A percentile compares a stretch with the other conserved stretches of the same genome.
Conservation (phyloP, 2,113 vertebrate genomes). For the Butastur rufipennis region DNA sequence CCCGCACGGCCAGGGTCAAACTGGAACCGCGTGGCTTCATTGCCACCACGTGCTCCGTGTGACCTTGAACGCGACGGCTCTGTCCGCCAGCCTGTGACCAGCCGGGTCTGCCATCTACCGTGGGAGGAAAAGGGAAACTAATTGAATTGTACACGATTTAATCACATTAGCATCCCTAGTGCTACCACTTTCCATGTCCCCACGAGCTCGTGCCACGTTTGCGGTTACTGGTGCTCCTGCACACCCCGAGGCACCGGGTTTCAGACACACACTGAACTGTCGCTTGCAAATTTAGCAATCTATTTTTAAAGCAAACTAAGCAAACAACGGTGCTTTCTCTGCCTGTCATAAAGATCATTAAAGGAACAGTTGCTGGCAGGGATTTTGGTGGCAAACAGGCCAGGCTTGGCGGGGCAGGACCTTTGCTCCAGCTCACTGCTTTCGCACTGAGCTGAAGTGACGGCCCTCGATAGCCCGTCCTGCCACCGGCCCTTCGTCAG, state of each 20-base stretch:
- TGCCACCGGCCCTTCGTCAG: neutral
- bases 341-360: constrained; percentile 31
- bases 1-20: neutral
- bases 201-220: neutral
- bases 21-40: neutral
- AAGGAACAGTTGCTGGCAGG: neutral
- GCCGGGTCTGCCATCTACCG: neutral
- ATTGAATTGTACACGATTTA: constrained; percentile 28
- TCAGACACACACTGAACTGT: neutral
- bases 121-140: constrained; percentile 26
- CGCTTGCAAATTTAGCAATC: constrained; percentile 32
- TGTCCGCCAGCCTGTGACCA: neutral
- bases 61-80: neutral
- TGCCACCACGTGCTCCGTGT: rapidly evolving
- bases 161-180: neutral
- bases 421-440: constrained; percentile 15
- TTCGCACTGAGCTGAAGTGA: neutral
- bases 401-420: neutral
- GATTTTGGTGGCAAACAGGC: constrained; percentile 1
- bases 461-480: rapidly evolving
- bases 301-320: constrained; percentile 52
- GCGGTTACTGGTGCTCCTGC: neutral
- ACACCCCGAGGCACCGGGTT: neutral
- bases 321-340: neutral
- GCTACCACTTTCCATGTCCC: neutral